Percentiles rank a stretch among this genome's conserved stretches.
Evolutionary conservation across 2,113 vertebrate genomes (phyloP).

Genomic region (Petrocephalus zakoni): DNA sequence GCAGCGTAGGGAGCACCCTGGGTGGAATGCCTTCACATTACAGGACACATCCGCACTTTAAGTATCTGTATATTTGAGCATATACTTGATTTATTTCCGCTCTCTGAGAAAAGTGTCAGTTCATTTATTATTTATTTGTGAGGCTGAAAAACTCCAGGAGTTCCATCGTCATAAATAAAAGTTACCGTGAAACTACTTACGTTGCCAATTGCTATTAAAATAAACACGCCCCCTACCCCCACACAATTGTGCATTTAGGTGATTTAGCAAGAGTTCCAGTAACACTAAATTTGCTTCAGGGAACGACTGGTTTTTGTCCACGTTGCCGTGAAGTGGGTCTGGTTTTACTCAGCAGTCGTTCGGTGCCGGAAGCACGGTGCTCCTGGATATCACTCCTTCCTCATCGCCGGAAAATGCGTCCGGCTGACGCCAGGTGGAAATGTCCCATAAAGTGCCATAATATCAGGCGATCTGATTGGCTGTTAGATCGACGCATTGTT

Average conservation of each 20-base stretch:
- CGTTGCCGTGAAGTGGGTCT: not conserved
- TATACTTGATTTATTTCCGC: not conserved
- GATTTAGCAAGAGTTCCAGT: not conserved
- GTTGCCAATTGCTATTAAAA: slow-evolving; percentile 3
- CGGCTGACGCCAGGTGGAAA: not conserved
- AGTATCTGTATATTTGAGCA: not conserved
- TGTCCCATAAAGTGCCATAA: not conserved
- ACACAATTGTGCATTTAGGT: not conserved
- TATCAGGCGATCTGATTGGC: not conserved
- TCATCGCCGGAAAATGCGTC: not conserved
- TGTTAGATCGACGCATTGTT: not conserved
- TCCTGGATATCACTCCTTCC: not conserved
- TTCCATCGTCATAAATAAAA: not conserved
- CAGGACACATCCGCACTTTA: not conserved
- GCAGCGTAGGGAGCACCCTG: not conserved
- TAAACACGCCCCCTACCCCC: not conserved
- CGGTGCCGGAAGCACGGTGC: not conserved
- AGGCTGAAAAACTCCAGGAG: not conserved
- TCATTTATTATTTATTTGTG: not conserved
- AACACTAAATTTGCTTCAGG: slow-evolving; percentile 4
- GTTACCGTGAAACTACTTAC: not conserved
- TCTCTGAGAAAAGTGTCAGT: not conserved
- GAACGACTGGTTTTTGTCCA: not conserved
- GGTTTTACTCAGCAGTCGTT: slow-evolving; percentile 2
- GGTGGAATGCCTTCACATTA: not conserved